phyloP scores from a whole-genome alignment of 2,797 vertebrate genomes.

The Cyprinodon diabolis region DNA sequence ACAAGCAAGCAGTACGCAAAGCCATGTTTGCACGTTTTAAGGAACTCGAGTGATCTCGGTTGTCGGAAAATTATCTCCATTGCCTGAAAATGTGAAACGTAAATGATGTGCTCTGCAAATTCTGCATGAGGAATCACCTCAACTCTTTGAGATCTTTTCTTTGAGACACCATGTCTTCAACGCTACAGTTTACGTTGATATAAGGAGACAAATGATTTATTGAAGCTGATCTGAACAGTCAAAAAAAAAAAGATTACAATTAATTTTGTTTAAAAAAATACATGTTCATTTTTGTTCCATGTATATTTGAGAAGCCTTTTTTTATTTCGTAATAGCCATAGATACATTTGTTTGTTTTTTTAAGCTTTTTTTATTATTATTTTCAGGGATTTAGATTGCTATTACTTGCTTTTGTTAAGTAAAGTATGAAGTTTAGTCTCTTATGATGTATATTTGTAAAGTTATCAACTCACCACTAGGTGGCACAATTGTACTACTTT shows the following conservation, averaged over 20 bases:
- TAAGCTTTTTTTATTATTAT: conserved; percentile 48
- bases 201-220: not conserved
- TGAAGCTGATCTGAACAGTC: not conserved
- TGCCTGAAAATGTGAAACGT: conserved; percentile 34
- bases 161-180: conserved; percentile 4
- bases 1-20: conserved; percentile 93
- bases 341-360: conserved; percentile 45
- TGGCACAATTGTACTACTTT: conserved; percentile 49
- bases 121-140: conserved; percentile 17
- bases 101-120: conserved; percentile 12
- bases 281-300: conserved; percentile 42
- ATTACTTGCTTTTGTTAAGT: conserved; percentile 64
- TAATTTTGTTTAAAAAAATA: conserved; percentile 48
- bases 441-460: not conserved
- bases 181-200: not conserved
- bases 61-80: conserved; percentile 25
- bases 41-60: conserved; percentile 87
- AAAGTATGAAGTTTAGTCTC: conserved; percentile 32
- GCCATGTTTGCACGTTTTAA: conserved; percentile 98
- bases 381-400: conserved; percentile 45
- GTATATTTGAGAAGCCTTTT: conserved; percentile 41
- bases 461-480: conserved; percentile 44
- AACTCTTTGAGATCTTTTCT: conserved; percentile 32
- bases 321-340: conserved; percentile 37
- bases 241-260: conserved; percentile 1